Base-by-base conservation (phyloP, 2,888 invertebrate species). In the Synergus itoensis region DNA sequence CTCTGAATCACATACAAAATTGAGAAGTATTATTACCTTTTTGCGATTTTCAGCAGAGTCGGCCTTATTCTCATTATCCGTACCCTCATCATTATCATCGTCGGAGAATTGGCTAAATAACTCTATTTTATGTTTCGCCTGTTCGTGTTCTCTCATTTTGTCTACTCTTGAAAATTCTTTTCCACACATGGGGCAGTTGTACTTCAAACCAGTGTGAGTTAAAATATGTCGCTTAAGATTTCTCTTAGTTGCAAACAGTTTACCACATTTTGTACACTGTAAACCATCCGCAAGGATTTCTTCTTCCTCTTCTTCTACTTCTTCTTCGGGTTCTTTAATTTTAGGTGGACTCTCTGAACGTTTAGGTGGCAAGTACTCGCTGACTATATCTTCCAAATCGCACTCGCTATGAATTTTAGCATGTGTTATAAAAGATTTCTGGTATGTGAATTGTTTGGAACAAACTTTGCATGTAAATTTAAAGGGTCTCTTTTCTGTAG, bases 181-280 rank as follows among this genome's bases (percentile, higher is more conserved):
- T 4, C 87, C 87, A 45, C 91, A 91, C 0, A 88, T 87, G 1
- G 86, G 83, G 65, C 91, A 91, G 43, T 88, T 88, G 57, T 88
- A 89, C 73, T 88, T 91, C 7, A 89, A 84, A n/a, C 91, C 90
- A 60, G 89, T 90, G 73, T 91, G 91, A 1, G 90, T 91, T 5
- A 89, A 87, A 36, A 91, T 83, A 77, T 91, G 91, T 75, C 90
- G 88, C 60, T 91, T 91, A 5, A 91, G 85, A 81, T 91, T 91
- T 76, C 89, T 85, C 43, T 90, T 88, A 4, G 91, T 91, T 0
- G 90, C 89, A 77, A 91, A 90, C 12, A 90, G 81, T 83, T 90
- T 90, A 16, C 91, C 90, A 79, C 91, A 91, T 69, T 91, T 88
- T 16, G 89, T 90, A 45, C 91, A 91, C 36, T 91, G 90, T 36